These are phyloP conservation scores for Myotis davidii DNA, from an alignment of 2,113 vertebrate genomes.

Conservation along the genomic window DNA sequence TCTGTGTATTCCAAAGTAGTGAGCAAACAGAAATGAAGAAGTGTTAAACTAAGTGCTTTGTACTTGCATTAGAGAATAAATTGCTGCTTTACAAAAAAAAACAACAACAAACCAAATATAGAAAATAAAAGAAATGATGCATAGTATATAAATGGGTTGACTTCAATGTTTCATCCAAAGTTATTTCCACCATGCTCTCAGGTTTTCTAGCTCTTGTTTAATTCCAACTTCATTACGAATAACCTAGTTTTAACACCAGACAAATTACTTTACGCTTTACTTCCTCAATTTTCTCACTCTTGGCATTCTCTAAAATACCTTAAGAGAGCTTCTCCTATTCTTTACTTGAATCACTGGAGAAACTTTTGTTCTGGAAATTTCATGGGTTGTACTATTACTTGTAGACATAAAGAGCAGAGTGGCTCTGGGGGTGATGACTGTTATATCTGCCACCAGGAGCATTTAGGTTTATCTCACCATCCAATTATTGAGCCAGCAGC, in stretches of 20 bases:
- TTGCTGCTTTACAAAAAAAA: not conserved
- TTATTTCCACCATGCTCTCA: not conserved
- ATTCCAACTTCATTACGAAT: constrained; percentile 1
- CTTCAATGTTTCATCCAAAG: constrained; percentile 14
- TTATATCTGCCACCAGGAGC: constrained; percentile 60
- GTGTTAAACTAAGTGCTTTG: not conserved
- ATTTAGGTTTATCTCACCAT: not conserved
- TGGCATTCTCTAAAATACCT: not conserved
- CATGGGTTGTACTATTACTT: constrained; percentile 57
- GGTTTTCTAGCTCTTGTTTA: constrained; percentile 57
- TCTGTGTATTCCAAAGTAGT: not conserved
- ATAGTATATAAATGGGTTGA: not conserved
- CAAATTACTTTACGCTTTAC: not conserved
- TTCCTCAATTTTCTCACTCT: constrained; percentile 58
- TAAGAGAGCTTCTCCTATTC: constrained; percentile 3
- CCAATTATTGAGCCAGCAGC: not conserved
- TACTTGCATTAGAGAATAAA: not conserved
- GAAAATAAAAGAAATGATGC: not conserved
- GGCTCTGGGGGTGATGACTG: constrained; percentile 27
- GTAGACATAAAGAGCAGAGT: constrained; percentile 50
- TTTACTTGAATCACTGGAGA: constrained; percentile 10
- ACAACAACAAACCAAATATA: not conserved
- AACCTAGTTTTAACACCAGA: not conserved
- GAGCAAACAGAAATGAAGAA: not conserved
- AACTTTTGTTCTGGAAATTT: constrained; percentile 56